These are phyloP conservation scores for Drosophila malerkotliana DNA, from an alignment of 1,140 invertebrate genomes.

Conservation along the genomic window DNA sequence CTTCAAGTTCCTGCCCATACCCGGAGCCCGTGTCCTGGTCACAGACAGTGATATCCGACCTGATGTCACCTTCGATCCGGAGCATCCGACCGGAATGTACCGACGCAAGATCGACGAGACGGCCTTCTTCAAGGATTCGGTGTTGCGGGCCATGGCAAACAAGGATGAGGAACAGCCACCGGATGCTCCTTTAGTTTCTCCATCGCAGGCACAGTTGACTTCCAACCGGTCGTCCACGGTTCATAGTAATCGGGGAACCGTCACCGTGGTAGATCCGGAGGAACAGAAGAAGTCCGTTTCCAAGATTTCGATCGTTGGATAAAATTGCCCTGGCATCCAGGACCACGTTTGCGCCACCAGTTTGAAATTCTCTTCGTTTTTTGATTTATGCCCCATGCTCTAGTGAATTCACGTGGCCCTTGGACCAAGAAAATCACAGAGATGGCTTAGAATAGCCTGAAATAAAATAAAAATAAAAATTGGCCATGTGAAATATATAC, in stretches of 20 bases:
- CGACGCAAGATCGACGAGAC: slow-evolving; percentile 46
- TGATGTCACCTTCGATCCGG: slow-evolving; percentile 55
- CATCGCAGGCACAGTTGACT: background rate
- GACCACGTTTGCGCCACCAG: slow-evolving; percentile 60
- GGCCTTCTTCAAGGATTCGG: slow-evolving; percentile 52
- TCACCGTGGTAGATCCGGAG: background rate
- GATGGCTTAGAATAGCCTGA: slow-evolving; percentile 22
- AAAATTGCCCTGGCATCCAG: slow-evolving; percentile 16
- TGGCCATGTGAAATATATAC: background rate
- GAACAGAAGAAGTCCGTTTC: background rate
- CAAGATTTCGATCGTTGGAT: slow-evolving; percentile 9
- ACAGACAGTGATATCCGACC: slow-evolving; percentile 67
- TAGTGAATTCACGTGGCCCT: slow-evolving; percentile 58
- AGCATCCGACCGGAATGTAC: slow-evolving; percentile 58
- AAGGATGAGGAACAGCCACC: background rate
- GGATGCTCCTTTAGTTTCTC: background rate
- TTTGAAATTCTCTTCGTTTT: slow-evolving; percentile 36
- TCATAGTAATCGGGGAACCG: background rate
- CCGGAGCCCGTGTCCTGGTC: slow-evolving; percentile 65
- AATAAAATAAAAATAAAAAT: slow-evolving; percentile 33
- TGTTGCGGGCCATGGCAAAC: slow-evolving; percentile 32
- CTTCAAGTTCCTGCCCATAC: slow-evolving; percentile 74
- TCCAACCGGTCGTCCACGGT: background rate
- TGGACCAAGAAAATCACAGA: slow-evolving; percentile 6
- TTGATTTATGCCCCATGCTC: slow-evolving; percentile 69